Base-by-base conservation (phyloP, 2,797 vertebrate species). In the Philypnodon macrostomus region DNA sequence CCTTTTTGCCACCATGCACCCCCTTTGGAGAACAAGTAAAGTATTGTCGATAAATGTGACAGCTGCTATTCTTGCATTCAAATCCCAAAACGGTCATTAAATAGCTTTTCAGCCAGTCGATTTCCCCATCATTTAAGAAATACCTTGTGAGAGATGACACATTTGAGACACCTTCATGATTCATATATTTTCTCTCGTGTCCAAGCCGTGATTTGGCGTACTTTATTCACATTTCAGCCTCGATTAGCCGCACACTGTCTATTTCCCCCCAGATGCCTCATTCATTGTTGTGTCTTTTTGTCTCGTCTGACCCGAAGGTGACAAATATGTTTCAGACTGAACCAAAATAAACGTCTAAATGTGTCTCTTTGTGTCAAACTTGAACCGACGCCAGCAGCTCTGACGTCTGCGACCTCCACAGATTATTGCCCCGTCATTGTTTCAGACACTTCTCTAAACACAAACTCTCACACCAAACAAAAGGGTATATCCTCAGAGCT, bases 341-440 rank as follows among this genome's bases (percentile, higher is more conserved):
- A 71, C 47, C 31, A 45, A 53, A 23, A 38, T 51, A 37, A 57
- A 14, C n/a, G 42, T 82, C 80, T 85, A 82, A 75, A 81, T 80
- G 31, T 40, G 63, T 75, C 69, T 63, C 68, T 81, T 80, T 80
- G 69, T 81, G 63, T 68, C 63, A 50, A n/a, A 32, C 63, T 58
- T 69, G 75, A 81, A 66, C 76, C 75, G 58, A 46, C 53, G 75
- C 73, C 73, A 70, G 60, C 15, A n/a, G 40, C 53, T 69, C 60
- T 83, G 77, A 88, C 73, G 82, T 75, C 64, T 63, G 44, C 51
- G n/a, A 24, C 65, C 23, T 61, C 62, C 11, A 56, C n/a, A n/a
- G 69, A 76, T 64, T 80, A 85, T 83, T 81, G 70, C 70, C 72
- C 63, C 56, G 67, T 84, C 77, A 85, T 86, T 87, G 84, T 85